Evolutionary conservation across 2,797 vertebrate species (phyloP), one percentile per base, ranked within the genome.

Genomic region (Liasis olivaceus): DNA sequence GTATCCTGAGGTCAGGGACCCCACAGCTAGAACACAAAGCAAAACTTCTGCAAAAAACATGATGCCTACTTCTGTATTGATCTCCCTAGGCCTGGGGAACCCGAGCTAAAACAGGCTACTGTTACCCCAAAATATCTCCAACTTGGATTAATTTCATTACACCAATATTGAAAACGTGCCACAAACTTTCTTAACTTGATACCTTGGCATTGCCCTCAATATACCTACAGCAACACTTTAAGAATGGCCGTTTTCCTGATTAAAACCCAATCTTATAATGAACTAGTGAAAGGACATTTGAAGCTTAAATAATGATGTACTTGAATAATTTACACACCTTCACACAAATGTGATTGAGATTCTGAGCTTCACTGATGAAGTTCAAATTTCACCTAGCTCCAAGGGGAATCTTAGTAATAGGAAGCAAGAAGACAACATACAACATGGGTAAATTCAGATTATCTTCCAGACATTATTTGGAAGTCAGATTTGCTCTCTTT

Each of bases 131-230:
- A 97, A 97, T 96, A 94, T 92, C 94, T 97, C 95, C 95, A 97
- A 96, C 97, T 97, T 97, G 97, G 95, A 94, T 95, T 96, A 96
- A 96, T 97, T 97, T 97, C 96, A 97, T 96, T 96, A 96, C 95
- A 97, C 94, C 95, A 96, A 60, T 95, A 95, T 92, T 98, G 97
- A 97, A 97, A 96, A 93, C 93, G 95, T 96, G 96, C 97, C 97
- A 97, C 96, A 95, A 96, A 97, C 6, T 17, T 96, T 94, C 92
- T 96, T 94, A 95, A 96, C 97, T 98, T 94, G 95, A 96, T 96
- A 94, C 88, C 93, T 95, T 96, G 96, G 96, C 97, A 96, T 94
- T 90, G 90, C 95, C 94, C 94, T 91, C 81, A 13, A 72, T 95
- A 96, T n/a, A 51, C 11, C 14, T 51, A 54, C 1, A 69, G 85